Conservation (phyloP, 2,113 vertebrate species). For the Mustelus asterias region DNA sequence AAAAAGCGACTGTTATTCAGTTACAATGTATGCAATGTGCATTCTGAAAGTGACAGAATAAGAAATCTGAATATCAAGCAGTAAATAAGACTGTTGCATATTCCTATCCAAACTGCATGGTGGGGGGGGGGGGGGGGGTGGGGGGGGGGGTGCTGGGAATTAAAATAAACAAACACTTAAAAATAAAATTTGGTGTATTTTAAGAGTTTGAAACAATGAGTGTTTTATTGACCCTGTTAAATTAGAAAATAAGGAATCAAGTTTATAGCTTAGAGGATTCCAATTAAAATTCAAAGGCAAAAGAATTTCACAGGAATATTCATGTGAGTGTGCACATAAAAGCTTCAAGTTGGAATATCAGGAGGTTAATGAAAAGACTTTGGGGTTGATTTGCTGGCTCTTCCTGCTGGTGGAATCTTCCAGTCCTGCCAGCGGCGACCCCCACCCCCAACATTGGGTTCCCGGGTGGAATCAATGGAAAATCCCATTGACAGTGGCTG, state of each 20-base stretch:
- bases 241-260: not conserved
- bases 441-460: too few relatives aligned
- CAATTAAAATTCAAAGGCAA: not conserved
- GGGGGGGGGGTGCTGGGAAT: too few relatives aligned
- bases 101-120: not conserved
- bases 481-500: too few relatives aligned
- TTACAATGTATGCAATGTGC: too few relatives aligned
- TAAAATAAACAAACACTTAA: not conserved
- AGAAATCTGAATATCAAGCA: too few relatives aligned
- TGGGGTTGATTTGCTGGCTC: too few relatives aligned
- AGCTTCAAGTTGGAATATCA: not conserved
- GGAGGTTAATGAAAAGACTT: not conserved
- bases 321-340: not conserved
- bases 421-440: too few relatives aligned
- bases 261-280: not conserved
- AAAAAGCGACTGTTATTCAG: not conserved
- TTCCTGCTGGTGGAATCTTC: too few relatives aligned
- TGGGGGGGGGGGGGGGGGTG: too few relatives aligned
- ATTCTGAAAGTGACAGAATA: too few relatives aligned
- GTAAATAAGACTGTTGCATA: not conserved
- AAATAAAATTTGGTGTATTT: not conserved
- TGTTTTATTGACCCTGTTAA: not conserved
- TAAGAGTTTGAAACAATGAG: not conserved
- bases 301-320: not conserved
- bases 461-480: too few relatives aligned